Evolutionary conservation across 2,888 invertebrate genomes (phyloP).

Genomic region (Tryphoninae sp.): DNA sequence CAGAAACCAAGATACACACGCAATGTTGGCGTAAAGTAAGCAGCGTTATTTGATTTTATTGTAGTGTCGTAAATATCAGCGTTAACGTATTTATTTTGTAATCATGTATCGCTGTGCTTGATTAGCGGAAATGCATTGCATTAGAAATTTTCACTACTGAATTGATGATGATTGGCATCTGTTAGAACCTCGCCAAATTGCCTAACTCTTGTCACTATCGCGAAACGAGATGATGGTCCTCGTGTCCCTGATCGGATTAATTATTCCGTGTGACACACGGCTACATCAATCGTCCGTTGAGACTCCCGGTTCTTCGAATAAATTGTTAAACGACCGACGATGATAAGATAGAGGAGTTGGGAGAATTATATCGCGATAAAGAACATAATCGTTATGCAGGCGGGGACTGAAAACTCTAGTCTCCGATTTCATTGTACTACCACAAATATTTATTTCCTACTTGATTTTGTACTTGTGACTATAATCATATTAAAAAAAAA

Average conservation of each 20-base stretch:
- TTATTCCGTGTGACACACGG: slow-evolving; percentile 22
- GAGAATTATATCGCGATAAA: slow-evolving; percentile 62
- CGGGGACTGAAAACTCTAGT: slow-evolving; percentile 76
- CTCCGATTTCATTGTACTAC: slow-evolving; percentile 73
- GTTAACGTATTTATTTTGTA: slow-evolving; percentile 69
- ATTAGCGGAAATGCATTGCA: slow-evolving; percentile 61
- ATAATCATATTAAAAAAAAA: slow-evolving; percentile 72
- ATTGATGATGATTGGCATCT: slow-evolving; percentile 72
- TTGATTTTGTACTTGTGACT: slow-evolving; percentile 78
- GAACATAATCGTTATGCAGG: slow-evolving; percentile 68
- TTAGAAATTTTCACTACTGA: slow-evolving; percentile 61
- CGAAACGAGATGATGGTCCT: slow-evolving; percentile 51
- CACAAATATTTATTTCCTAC: slow-evolving; percentile 78
- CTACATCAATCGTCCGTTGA: slow-evolving; percentile 16
- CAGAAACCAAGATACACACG: slow-evolving; percentile 6
- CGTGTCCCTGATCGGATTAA: slow-evolving; percentile 37
- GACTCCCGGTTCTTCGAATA: slow-evolving; percentile 50
- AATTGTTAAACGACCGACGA: slow-evolving; percentile 38
- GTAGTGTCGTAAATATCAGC: slow-evolving; percentile 64
- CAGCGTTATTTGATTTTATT: slow-evolving; percentile 66
- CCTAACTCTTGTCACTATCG: slow-evolving; percentile 67
- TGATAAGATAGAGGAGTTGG: slow-evolving; percentile 51
- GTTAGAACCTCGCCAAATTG: slow-evolving; percentile 68
- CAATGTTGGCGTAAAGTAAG: slow-evolving; percentile 56
- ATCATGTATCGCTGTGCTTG: slow-evolving; percentile 64